Base-by-base conservation (phyloP, 2,888 invertebrate species). In the Rugalucina vietnamica region DNA sequence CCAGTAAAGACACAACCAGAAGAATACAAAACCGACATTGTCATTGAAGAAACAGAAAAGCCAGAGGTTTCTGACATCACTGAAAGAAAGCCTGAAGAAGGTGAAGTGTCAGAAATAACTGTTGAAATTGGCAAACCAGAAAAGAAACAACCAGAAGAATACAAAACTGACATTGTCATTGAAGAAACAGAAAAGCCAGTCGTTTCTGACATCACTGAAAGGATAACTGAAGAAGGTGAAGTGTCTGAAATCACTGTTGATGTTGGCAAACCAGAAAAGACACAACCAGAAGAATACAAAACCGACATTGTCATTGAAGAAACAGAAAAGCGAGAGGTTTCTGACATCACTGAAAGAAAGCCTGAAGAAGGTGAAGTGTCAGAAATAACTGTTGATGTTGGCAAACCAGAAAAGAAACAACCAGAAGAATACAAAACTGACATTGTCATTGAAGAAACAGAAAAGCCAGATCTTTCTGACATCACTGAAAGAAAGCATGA, bases 1-100 rank as follows among this genome's bases (percentile, higher is more conserved):
- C n/a, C n/a, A n/a, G n/a, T n/a, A n/a, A n/a, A n/a, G n/a, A n/a
- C n/a, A n/a, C n/a, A n/a, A n/a, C n/a, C n/a, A n/a, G n/a, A n/a
- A n/a, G n/a, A n/a, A n/a, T n/a, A 94, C 18, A 94, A 94, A 54
- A 95, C 95, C 87, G 94, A 82, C 89, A 88, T 79, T 82, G 74
- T 77, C 82, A 18, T 79, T 18, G n/a, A 49, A 49, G 50, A 18
- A 49, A 18, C 50, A 49, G 50, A 18, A 18, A n/a, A 18, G n/a
- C 50, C 50, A n/a, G n/a, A 18, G 50, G n/a, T 49, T 49, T 14
- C 14, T 49, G 50, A n/a, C n/a, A n/a, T n/a, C n/a, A n/a, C n/a
- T n/a, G n/a, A n/a, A n/a, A n/a, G n/a, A n/a, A n/a, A n/a, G n/a
- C n/a, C n/a, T n/a, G 73, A 76, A 79, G 81, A 60, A 34, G 76